Evolutionary conservation across 37 sponge, comb jelly and placozoan genomes (phyloP), one percentile per base, ranked within the genome.

Genomic region (Halichondria panicea): DNA sequence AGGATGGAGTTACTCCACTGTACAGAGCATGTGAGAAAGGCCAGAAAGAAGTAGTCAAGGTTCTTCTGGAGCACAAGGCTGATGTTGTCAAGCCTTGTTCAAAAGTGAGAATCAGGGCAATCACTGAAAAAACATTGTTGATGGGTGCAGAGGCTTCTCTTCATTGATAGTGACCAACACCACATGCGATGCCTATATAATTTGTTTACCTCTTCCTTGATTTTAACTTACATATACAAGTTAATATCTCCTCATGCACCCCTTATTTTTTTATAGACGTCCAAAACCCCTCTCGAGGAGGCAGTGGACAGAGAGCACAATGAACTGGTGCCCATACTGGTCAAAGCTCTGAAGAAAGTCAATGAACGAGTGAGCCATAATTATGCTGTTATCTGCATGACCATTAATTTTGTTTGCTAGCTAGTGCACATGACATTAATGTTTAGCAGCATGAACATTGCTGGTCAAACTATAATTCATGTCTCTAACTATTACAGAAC

Each of bases 31-130:
- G 15, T 43, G 55, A 3, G 33, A 50, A 66, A 0, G 68, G 68
- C 28, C 78, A 78, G 30, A 78, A 32, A 54, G 78, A 78, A 55
- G 67, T 78, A 18, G 57, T 78, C 4, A 34, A 55, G 33, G 25
- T 78, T 2, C 43, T 78, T 0, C 68, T 78, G 22, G 42, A 64
- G 9, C 13, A 24, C 55, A 37, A 35, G 2, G 78, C 68, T 22
- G 78, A 78, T 67, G 68, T 78, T 9, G 40, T 43, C 31, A 52
- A 11, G 13, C 48, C 62, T 9, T 57, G 48, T 19, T 9, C 15
- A 4, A 43, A 61, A 46, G 75, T 75, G 11, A 2, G 45, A 25
- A 12, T 45, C 11, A 15, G 52, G 11, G 52, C 13, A n/a, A n/a
- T n/a, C n/a, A n/a, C n/a, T n/a, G n/a, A n/a, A n/a, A n/a, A 48